A percentile compares a stretch with the other conserved stretches of the same genome.
phyloP scores from a whole-genome alignment of 2,113 vertebrate species.

The Triplophysa tibetana region DNA sequence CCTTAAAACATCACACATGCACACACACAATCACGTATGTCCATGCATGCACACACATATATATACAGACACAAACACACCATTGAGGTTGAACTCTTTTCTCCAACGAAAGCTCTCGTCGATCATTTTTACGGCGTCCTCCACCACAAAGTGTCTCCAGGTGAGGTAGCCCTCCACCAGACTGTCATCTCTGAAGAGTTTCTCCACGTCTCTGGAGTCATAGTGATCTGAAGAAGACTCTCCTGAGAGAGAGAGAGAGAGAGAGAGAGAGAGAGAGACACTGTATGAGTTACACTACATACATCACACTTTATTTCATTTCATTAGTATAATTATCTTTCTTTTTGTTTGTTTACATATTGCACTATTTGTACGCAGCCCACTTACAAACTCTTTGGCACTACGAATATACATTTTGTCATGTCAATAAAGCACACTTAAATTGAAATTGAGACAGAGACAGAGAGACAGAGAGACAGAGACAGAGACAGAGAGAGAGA shows the following conservation, averaged over 20 bases:
- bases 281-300: too few species aligned
- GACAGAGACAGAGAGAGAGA: background rate
- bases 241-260: slow-evolving; percentile 50
- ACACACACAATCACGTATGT: background rate
- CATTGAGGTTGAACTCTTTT: slow-evolving; percentile 86
- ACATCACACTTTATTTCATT: too few species aligned
- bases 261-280: too few species aligned
- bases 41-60: background rate
- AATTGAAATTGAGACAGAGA: too few species aligned
- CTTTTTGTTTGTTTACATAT: too few species aligned
- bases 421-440: too few species aligned
- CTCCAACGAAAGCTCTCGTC: slow-evolving; percentile 96
- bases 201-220: slow-evolving; percentile 89
- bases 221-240: slow-evolving; percentile 87
- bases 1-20: background rate
- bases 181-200: slow-evolving; percentile 82
- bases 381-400: too few species aligned
- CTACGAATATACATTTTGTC: too few species aligned
- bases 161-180: slow-evolving; percentile 83
- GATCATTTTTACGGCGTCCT: slow-evolving; percentile 94
- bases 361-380: too few species aligned
- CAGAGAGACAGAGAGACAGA: background rate
- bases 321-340: too few species aligned
- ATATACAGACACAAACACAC: slow-evolving; percentile 69
- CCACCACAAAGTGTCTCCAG: slow-evolving; percentile 83